A percentile compares a stretch with the other conserved stretches of the same genome.
These are phyloP conservation scores for Ormyrus rosae DNA, from an alignment of 2,888 invertebrate species.

Conservation along the genomic window DNA sequence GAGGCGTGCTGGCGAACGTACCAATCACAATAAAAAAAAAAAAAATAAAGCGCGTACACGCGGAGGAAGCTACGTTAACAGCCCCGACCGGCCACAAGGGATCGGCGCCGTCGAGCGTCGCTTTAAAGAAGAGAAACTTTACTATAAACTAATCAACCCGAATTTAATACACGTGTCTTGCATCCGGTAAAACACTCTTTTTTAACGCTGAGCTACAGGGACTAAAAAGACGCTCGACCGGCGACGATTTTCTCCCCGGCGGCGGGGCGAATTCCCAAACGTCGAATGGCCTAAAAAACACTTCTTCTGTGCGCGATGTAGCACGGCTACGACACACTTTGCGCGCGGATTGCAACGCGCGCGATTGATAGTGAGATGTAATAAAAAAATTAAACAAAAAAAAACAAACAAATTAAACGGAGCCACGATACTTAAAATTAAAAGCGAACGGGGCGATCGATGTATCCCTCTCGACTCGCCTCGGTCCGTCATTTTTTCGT, in stretches of 20 bases:
- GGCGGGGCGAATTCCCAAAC: too few relatives aligned
- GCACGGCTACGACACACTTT: neutral
- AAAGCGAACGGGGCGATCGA: neutral
- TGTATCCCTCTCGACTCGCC: too few relatives aligned
- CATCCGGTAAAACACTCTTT: slow-evolving; percentile 11
- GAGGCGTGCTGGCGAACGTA: neutral
- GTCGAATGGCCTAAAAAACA: slow-evolving; percentile 49
- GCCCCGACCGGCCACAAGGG: slow-evolving; percentile 1
- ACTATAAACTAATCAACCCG: slow-evolving; percentile 8
- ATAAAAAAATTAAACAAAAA: slow-evolving; percentile 44
- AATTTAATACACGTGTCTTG: slow-evolving; percentile 18
- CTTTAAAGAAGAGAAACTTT: neutral
- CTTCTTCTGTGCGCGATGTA: slow-evolving; percentile 30
- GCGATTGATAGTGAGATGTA: slow-evolving; percentile 47
- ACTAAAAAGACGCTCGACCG: too few relatives aligned
- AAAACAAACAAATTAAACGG: slow-evolving; percentile 3
- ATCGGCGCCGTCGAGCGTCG: neutral
- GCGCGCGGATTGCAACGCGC: slow-evolving; percentile 19
- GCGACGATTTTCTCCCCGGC: too few relatives aligned
- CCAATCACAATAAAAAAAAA: neutral
- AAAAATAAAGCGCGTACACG: slow-evolving; percentile 14
- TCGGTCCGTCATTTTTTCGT: neutral
- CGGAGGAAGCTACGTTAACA: slow-evolving; percentile 1
- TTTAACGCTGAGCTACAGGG: neutral
- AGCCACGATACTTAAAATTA: neutral